phyloP scores from a whole-genome alignment of 2,797 vertebrate species.

The Lemur catta region DNA sequence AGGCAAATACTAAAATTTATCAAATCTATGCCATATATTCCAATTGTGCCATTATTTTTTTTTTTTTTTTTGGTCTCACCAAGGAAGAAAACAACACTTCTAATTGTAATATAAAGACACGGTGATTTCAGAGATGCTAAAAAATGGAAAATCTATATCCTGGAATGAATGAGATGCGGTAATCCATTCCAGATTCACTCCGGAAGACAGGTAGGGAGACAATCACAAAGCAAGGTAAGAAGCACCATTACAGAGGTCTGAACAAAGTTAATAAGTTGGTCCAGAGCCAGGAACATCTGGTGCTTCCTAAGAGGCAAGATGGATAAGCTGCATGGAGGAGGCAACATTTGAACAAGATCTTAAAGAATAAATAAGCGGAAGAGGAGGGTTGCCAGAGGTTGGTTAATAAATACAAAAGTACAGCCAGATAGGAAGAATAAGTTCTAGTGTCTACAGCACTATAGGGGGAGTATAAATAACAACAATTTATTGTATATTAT shows the following conservation, averaged over 20 bases:
- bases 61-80: background rate
- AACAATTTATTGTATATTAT: background rate
- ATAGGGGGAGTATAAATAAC: background rate
- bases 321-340: background rate
- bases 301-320: background rate
- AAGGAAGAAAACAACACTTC: background rate
- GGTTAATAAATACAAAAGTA: background rate
- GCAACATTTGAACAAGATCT: background rate
- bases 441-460: background rate
- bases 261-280: background rate
- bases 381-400: background rate
- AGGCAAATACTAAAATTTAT: constrained; percentile 28
- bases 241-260: background rate
- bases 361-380: background rate
- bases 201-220: background rate
- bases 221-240: background rate
- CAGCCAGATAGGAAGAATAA: background rate
- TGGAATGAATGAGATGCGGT: background rate
- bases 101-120: background rate
- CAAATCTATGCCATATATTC: background rate
- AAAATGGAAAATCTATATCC: background rate
- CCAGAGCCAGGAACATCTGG: background rate
- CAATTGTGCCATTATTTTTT: background rate
- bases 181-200: background rate
- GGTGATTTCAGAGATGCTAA: background rate